Conservation (phyloP, 2,888 invertebrate species). For the Pollenia angustigena region DNA sequence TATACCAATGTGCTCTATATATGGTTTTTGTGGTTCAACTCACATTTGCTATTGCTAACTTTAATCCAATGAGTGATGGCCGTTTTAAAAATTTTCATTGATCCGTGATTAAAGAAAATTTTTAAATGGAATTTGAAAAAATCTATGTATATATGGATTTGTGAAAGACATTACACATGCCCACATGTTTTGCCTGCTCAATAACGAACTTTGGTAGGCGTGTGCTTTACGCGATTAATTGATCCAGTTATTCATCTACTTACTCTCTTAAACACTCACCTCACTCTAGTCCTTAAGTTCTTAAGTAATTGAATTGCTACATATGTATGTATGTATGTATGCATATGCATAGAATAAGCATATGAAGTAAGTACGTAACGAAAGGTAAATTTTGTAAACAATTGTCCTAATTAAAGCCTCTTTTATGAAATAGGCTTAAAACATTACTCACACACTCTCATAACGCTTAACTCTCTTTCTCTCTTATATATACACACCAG, state of each 20-base stretch:
- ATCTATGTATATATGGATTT: slow-evolving; percentile 43
- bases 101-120: slow-evolving; percentile 78
- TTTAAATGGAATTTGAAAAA: slow-evolving; percentile 79
- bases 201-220: slow-evolving; percentile 63
- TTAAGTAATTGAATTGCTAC: slow-evolving; percentile 55
- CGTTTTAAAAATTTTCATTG: slow-evolving; percentile 53
- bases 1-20: too few species aligned
- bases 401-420: slow-evolving; percentile 81
- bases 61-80: slow-evolving; percentile 49
- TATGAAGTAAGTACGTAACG: slow-evolving; percentile 72
- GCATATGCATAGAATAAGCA: background rate
- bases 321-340: slow-evolving; percentile 30
- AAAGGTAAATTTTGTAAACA: slow-evolving; percentile 82
- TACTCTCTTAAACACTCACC: background rate
- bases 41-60: slow-evolving; percentile 74
- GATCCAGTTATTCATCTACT: background rate
- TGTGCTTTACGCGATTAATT: slow-evolving; percentile 58
- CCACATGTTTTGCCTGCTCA: slow-evolving; percentile 62
- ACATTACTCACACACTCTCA: background rate
- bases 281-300: slow-evolving; percentile 38
- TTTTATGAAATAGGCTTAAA: slow-evolving; percentile 76
- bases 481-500: slow-evolving; percentile 3
- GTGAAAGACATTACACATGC: slow-evolving; percentile 38
- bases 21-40: slow-evolving; percentile 76
- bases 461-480: slow-evolving; percentile 32